Percentiles rank a stretch among this genome's conserved stretches.
Evolutionary conservation across 2,113 vertebrate genomes (phyloP).

Genomic region (Physeter macrocephalus): DNA sequence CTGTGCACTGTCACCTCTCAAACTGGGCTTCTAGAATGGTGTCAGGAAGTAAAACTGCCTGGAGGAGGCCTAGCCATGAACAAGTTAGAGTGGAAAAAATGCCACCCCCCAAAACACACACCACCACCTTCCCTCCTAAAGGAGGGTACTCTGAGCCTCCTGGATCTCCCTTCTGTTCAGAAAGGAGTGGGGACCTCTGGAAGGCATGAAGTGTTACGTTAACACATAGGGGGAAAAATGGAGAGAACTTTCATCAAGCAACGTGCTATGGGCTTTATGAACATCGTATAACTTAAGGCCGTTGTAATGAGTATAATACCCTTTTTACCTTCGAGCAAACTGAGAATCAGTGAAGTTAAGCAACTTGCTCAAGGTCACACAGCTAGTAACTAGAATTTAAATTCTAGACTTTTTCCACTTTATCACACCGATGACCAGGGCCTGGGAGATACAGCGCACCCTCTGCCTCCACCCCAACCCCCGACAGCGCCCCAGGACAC

Average conservation of each 20-base stretch:
- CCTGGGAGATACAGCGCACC: not conserved
- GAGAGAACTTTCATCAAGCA: not conserved
- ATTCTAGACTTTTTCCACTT: not conserved
- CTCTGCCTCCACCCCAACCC: not conserved
- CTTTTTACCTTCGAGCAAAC: not conserved
- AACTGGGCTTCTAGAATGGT: not conserved
- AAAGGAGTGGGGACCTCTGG: not conserved
- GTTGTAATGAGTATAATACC: not conserved
- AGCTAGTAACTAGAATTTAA: not conserved
- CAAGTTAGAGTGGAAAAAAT: not conserved
- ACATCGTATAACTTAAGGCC: not conserved
- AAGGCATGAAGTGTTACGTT: not conserved
- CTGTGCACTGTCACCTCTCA: not conserved
- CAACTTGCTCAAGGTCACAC: conserved; percentile 26
- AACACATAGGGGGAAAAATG: rapidly evolving
- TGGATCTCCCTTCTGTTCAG: not conserved
- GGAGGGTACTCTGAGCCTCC: not conserved
- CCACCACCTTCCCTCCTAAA: not conserved
- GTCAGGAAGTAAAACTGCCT: not conserved
- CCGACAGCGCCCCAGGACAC: not conserved
- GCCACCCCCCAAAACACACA: not conserved
- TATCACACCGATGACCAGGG: not conserved
- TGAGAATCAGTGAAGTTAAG: not conserved
- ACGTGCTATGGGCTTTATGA: not conserved
- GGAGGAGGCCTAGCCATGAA: not conserved